Base-by-base conservation (phyloP, 2,797 vertebrate species). In the Alosa sapidissima region DNA sequence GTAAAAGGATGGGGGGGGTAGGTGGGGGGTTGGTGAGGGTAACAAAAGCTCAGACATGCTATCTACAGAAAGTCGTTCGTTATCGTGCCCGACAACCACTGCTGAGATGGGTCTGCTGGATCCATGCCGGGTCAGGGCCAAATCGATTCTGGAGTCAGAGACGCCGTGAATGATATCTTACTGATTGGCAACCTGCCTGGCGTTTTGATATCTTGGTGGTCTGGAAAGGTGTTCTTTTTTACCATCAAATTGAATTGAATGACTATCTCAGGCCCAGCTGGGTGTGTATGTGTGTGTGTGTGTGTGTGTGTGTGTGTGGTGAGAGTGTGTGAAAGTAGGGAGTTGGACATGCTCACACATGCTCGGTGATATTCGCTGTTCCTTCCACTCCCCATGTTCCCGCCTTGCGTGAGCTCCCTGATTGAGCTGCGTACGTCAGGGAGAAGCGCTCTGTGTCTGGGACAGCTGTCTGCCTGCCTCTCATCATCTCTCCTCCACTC, bases 211-310 rank as follows among this genome's bases (percentile, higher is more conserved):
- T 78, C 36, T n/a, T 36, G 41, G 36, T 47, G 16, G 14, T 78
- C 19, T 47, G 41, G 41, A 78, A 78, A 19, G 72, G 28, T 78
- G 72, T 78, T 78, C 36, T 78, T 78, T 78, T 75, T 45, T 16
- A 47, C 72, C 41, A 78, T 21, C 72, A 78, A 41, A 78, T 78
- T 45, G 72, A 78, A 78, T 78, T 78, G 72, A 78, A 78, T 78
- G 16, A 45, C 13, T 45, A 21, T 45, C 72, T 78, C 72, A 47
- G 72, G 19, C 41, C 72, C 72, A 47, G 72, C 72, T 78, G 72
- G 72, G 14, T 78, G 72, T 47, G 72, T 78, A 14, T 45, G 4
- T 75, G 16, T 45, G 36, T 41, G 58, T 62, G 58, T 62, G 58
- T 24, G 58, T 60, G 58, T 78, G 72, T 78, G 16, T 78, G 72